Percentiles rank a stretch among this genome's conserved stretches.
Conservation (phyloP, 92 coral and sea anemone genomes). For the Paramuricea clavata region DNA sequence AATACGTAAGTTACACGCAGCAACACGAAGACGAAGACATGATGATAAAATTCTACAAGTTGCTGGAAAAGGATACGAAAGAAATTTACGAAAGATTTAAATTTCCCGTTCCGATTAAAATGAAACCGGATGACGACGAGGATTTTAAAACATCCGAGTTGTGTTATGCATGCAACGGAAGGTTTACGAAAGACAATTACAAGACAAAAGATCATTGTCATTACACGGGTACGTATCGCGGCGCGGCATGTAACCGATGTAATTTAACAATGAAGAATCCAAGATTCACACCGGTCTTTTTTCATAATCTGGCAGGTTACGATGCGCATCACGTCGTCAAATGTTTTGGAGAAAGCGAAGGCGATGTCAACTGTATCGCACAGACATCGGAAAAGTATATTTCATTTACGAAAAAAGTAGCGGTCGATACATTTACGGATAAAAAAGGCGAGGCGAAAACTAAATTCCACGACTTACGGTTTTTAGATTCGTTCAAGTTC, state of each 20-base stretch:
- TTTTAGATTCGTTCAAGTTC: background rate
- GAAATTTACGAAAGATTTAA: background rate
- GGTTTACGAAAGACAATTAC: background rate
- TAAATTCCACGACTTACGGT: background rate
- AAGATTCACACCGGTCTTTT: slow-evolving; percentile 50
- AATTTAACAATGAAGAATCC: slow-evolving; percentile 22
- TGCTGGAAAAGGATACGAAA: background rate
- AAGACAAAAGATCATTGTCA: background rate
- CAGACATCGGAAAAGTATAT: background rate
- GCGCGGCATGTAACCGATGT: slow-evolving; percentile 12
- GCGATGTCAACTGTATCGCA: background rate
- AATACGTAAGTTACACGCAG: background rate
- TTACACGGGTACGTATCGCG: too few species aligned
- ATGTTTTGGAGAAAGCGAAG: background rate
- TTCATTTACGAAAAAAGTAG: background rate
- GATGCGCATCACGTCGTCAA: too few species aligned
- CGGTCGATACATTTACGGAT: background rate
- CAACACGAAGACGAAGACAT: background rate
- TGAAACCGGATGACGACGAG: background rate
- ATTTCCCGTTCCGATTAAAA: background rate
- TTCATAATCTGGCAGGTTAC: slow-evolving; percentile 53
- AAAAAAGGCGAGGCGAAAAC: too few species aligned
- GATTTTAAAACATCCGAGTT: background rate
- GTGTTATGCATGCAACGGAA: background rate
- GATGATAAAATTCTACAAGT: background rate